Evolutionary conservation across 2,888 invertebrate genomes (phyloP).

Genomic region (Tillus elongatus): DNA sequence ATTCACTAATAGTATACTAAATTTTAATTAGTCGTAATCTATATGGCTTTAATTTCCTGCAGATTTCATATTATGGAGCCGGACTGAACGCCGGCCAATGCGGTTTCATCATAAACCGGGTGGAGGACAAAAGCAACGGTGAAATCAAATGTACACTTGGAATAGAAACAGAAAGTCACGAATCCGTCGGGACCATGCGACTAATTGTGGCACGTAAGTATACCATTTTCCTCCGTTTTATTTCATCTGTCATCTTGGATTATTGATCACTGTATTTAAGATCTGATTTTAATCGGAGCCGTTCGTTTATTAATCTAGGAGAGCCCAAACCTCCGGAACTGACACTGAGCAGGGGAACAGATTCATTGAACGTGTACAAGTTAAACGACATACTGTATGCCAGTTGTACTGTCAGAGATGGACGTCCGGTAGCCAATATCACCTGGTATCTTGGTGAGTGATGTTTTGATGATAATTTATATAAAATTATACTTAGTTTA

Average conservation of each 20-base stretch:
- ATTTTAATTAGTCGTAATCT: neutral
- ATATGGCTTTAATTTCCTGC: neutral
- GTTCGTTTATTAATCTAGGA: too few relatives aligned
- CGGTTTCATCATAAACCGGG: conserved; percentile 56
- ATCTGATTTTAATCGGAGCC: too few relatives aligned
- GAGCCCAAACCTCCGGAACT: conserved; percentile 44
- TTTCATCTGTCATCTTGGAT: too few relatives aligned
- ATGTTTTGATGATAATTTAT: conserved; percentile 2
- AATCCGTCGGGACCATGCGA: conserved; percentile 51
- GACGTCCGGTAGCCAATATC: conserved; percentile 67
- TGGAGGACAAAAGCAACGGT: conserved; percentile 61
- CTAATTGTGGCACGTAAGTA: conserved; percentile 67
- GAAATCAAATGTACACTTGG: conserved; percentile 59
- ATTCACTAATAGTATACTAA: too few relatives aligned
- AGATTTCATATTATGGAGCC: conserved; percentile 43
- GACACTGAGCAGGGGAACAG: conserved; percentile 37
- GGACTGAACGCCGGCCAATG: conserved; percentile 58
- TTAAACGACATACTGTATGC: conserved; percentile 56
- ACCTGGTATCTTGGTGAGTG: conserved; percentile 59
- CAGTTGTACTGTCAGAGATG: conserved; percentile 58
- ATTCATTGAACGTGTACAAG: conserved; percentile 43
- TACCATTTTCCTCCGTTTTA: neutral
- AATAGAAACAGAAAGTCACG: conserved; percentile 47
- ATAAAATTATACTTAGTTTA: too few relatives aligned
- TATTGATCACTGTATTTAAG: too few relatives aligned